Evolutionary conservation across 2,888 invertebrate species (phyloP).

Genomic region (Dryobota labecula): DNA sequence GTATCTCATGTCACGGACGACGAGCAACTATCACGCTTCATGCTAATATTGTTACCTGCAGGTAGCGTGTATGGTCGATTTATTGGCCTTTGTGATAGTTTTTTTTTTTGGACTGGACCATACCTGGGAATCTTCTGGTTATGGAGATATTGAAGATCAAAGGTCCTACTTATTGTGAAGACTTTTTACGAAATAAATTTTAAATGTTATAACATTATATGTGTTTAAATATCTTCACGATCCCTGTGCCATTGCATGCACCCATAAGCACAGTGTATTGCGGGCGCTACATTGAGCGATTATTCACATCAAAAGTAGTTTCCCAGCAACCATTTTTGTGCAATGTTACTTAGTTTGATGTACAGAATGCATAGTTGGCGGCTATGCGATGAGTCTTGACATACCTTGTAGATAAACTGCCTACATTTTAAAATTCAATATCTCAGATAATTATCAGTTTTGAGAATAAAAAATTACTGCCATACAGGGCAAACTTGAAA

Average conservation of each 20-base stretch:
- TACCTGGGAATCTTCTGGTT: too few relatives aligned
- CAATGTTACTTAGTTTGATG: background rate
- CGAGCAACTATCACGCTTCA: conserved; percentile 3
- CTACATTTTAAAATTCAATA: background rate
- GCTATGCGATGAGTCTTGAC: too few relatives aligned
- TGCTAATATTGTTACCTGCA: background rate
- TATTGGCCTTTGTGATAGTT: background rate
- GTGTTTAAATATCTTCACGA: too few relatives aligned
- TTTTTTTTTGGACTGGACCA: too few relatives aligned
- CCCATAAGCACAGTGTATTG: background rate
- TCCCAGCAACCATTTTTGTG: background rate
- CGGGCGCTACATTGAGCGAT: background rate
- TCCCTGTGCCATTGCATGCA: background rate
- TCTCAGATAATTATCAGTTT: background rate
- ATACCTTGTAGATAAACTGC: background rate
- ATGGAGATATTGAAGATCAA: too few relatives aligned
- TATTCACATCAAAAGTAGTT: background rate
- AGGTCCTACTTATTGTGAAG: too few relatives aligned
- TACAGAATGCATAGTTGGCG: too few relatives aligned
- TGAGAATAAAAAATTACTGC: background rate
- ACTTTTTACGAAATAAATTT: too few relatives aligned
- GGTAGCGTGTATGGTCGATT: too few relatives aligned
- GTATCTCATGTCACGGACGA: background rate
- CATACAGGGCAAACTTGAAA: background rate
- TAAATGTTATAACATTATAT: too few relatives aligned